Conservation (phyloP, 1,140 invertebrate genomes). For the Drosophila nasuta region DNA sequence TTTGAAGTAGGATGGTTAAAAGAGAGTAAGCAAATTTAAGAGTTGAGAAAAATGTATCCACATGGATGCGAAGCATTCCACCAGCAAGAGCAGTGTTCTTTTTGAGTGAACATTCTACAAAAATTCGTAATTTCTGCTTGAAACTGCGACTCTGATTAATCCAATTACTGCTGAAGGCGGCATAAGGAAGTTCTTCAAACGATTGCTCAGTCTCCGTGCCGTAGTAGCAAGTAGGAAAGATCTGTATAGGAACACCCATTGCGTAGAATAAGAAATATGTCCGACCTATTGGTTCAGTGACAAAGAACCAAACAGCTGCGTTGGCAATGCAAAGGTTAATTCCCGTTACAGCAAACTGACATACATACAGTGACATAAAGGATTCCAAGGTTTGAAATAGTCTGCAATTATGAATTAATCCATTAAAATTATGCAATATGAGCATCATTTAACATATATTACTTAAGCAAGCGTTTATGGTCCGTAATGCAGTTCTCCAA, state of each 20-base stretch:
- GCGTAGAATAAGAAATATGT: conserved; percentile 62
- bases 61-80: conserved; percentile 58
- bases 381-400: conserved; percentile 52
- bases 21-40: conserved; percentile 58
- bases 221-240: conserved; percentile 59
- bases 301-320: conserved; percentile 59
- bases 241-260: conserved; percentile 57
- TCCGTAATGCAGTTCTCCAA: conserved; percentile 66
- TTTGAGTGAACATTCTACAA: conserved; percentile 57
- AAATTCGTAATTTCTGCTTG: conserved; percentile 57
- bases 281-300: conserved; percentile 49
- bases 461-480: conserved; percentile 67
- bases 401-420: conserved; percentile 24
- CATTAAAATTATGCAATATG: not conserved
- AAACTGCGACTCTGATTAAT: conserved; percentile 38
- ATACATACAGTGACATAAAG: conserved; percentile 66
- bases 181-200: conserved; percentile 51
- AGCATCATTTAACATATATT: not conserved
- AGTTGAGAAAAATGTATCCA: conserved; percentile 56
- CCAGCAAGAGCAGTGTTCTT: conserved; percentile 35
- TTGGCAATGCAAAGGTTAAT: conserved; percentile 64
- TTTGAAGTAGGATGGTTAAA: conserved; percentile 49
- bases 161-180: conserved; percentile 59
- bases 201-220: conserved; percentile 52
- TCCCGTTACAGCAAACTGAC: conserved; percentile 66